phyloP scores from a whole-genome alignment of 1,140 invertebrate species.

The Hydropsyche tenuis region DNA sequence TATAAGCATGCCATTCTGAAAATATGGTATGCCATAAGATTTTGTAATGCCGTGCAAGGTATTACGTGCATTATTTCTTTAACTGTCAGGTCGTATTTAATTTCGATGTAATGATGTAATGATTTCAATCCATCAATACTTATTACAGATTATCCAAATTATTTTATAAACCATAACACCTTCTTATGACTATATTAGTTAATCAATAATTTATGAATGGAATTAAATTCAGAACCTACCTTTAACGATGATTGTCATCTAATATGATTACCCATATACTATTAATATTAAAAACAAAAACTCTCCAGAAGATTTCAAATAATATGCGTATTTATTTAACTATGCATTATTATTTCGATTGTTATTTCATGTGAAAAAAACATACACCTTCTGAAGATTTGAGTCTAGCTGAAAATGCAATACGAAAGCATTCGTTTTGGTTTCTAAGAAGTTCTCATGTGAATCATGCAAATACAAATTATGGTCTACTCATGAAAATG shows the following conservation, averaged over 20 bases:
- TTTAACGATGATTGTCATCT: constrained; percentile 33
- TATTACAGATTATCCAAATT: too few relatives aligned
- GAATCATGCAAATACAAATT: constrained; percentile 17
- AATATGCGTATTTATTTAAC: not conserved
- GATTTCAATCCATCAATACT: too few relatives aligned
- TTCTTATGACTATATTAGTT: constrained; percentile 13
- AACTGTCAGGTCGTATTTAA: not conserved
- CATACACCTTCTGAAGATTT: constrained; percentile 16
- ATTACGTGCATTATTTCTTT: constrained; percentile 21
- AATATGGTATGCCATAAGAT: constrained; percentile 27
- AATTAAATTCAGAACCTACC: constrained; percentile 34
- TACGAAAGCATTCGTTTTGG: constrained; percentile 21
- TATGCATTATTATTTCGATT: not conserved
- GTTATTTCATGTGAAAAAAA: constrained; percentile 4
- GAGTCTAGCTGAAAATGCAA: constrained; percentile 19
- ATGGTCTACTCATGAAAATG: not conserved
- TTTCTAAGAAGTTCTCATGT: constrained; percentile 9
- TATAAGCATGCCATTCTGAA: constrained; percentile 24
- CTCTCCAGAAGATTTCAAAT: constrained; percentile 28
- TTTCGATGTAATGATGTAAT: constrained; percentile 1
- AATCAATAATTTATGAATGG: constrained; percentile 7
- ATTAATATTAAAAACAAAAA: constrained; percentile 29
- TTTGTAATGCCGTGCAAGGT: constrained; percentile 27
- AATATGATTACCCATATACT: not conserved
- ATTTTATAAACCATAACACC: too few relatives aligned